These are phyloP conservation scores for Rhynchotus rufescens DNA, from an alignment of 2,797 vertebrate species.

Conservation along the genomic window DNA sequence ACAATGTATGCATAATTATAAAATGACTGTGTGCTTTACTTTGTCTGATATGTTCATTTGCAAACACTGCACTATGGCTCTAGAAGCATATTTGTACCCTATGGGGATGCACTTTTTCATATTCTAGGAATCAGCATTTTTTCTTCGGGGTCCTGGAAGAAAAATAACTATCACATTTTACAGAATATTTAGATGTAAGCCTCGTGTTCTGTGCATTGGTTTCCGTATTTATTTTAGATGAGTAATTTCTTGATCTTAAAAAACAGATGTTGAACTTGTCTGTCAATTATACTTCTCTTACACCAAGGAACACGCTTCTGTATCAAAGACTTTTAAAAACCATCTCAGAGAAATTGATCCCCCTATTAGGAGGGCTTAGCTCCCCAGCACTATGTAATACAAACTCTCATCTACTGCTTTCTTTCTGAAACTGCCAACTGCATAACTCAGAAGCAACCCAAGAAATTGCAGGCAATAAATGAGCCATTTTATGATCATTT, in stretches of 20 bases:
- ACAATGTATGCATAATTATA: not conserved
- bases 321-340: not conserved
- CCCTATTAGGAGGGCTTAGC: not conserved
- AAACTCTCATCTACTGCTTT: not conserved
- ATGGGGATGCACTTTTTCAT: not conserved
- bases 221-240: not conserved
- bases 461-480: not conserved
- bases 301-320: not conserved
- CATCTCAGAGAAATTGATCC: not conserved
- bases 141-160: not conserved
- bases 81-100: not conserved
- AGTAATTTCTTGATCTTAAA: not conserved
- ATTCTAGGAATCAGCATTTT: not conserved
- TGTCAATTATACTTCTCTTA: not conserved
- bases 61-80: not conserved
- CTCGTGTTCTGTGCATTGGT: not conserved
- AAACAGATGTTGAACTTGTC: not conserved
- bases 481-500: not conserved
- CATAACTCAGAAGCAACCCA: not conserved
- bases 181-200: not conserved
- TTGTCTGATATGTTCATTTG: not conserved
- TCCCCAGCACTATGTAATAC: not conserved
- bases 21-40: not conserved
- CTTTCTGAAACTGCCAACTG: not conserved
- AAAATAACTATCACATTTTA: not conserved